These are phyloP conservation scores for Meleagris gallopavo DNA, from an alignment of 2,113 vertebrate species.

Conservation along the genomic window DNA sequence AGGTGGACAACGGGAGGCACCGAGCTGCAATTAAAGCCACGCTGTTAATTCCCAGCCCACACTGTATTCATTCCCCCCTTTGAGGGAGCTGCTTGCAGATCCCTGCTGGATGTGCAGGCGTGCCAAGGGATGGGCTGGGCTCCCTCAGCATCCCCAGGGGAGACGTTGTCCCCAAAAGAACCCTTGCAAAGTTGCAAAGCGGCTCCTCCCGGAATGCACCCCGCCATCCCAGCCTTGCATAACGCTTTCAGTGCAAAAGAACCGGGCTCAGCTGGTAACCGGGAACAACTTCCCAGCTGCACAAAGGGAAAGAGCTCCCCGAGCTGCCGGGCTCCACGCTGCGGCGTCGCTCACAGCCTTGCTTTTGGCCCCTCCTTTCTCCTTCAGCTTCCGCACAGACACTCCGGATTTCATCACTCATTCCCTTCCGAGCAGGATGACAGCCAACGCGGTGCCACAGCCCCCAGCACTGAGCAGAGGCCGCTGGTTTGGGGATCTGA, in stretches of 20 bases:
- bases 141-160: background rate
- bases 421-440: background rate
- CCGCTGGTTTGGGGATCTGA: background rate
- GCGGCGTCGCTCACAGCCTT: no score
- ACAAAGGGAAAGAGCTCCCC: no score
- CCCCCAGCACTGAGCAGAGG: background rate
- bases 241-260: background rate
- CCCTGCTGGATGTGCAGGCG: background rate
- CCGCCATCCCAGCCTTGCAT: background rate
- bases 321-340: no score
- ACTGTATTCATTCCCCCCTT: fast-evolving
- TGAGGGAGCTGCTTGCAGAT: background rate
- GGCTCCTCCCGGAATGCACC: background rate
- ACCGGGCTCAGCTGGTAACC: background rate
- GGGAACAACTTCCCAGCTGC: constrained; percentile 37
- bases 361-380: constrained; percentile 45
- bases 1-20: background rate
- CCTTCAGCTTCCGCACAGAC: constrained; percentile 50
- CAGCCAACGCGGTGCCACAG: background rate
- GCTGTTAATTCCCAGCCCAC: background rate
- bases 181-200: background rate
- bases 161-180: background rate
- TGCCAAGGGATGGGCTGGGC: background rate
- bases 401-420: constrained; percentile 41
- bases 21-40: background rate